A percentile compares a stretch with the other conserved stretches of the same genome.
phyloP scores from a whole-genome alignment of 1,140 invertebrate species.

The Zaprionus ghesquierei region DNA sequence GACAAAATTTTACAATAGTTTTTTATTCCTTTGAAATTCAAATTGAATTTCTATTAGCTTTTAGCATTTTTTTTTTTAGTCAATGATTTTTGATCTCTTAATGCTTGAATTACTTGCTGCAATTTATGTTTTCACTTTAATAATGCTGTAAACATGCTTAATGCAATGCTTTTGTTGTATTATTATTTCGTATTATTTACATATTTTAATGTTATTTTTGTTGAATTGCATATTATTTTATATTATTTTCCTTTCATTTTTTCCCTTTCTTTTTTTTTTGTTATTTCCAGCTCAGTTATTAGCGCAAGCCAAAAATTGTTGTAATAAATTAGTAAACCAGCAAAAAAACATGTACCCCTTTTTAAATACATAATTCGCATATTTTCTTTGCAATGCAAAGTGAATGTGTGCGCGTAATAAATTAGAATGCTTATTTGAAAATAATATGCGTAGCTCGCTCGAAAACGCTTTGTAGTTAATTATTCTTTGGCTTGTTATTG shows the following conservation, averaged over 20 bases:
- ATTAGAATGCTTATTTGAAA: slow-evolving; percentile 36
- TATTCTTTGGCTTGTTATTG: neutral
- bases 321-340: slow-evolving; percentile 70
- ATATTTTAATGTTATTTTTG: slow-evolving; percentile 38
- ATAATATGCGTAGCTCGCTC: slow-evolving; percentile 23
- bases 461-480: slow-evolving; percentile 50
- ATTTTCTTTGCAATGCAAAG: slow-evolving; percentile 15
- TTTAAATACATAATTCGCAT: slow-evolving; percentile 41
- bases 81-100: slow-evolving; percentile 69
- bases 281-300: slow-evolving; percentile 77
- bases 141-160: slow-evolving; percentile 65
- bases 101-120: slow-evolving; percentile 73
- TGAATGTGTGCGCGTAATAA: slow-evolving; percentile 14
- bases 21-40: slow-evolving; percentile 50
- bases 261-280: slow-evolving; percentile 35
- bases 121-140: slow-evolving; percentile 66
- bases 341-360: slow-evolving; percentile 45
- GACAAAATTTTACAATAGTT: slow-evolving; percentile 77
- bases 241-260: slow-evolving; percentile 44
- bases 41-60: slow-evolving; percentile 55
- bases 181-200: slow-evolving; percentile 40
- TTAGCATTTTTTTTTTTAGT: slow-evolving; percentile 36
- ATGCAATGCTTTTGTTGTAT: slow-evolving; percentile 50
- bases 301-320: slow-evolving; percentile 57
- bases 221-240: slow-evolving; percentile 52